Percentiles rank a stretch among this genome's conserved stretches.
These are phyloP conservation scores for Acromyrmex charruanus DNA, from an alignment of 1,140 invertebrate genomes.

Conservation along the genomic window DNA sequence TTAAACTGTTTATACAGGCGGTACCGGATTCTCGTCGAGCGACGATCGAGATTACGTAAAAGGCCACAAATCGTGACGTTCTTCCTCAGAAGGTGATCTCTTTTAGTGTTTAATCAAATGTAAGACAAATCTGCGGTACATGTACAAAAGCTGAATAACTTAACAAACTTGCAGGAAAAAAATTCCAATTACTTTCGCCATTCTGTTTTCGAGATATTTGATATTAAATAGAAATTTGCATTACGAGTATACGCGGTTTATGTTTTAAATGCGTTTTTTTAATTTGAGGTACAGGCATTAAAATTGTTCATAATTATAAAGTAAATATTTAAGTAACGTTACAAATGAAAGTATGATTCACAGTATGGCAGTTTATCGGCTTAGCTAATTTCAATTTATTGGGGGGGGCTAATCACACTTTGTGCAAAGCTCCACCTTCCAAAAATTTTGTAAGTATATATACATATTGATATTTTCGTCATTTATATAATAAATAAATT, in stretches of 20 bases:
- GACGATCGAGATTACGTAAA: constrained; percentile 39
- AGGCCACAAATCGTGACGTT: not conserved
- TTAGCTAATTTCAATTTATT: too few relatives aligned
- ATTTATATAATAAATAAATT: too few relatives aligned
- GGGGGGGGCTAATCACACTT: too few relatives aligned
- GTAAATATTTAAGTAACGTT: too few relatives aligned
- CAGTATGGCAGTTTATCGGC: too few relatives aligned
- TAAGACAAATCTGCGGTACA: not conserved
- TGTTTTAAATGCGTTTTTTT: not conserved
- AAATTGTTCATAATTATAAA: not conserved
- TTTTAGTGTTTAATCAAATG: not conserved
- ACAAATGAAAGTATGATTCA: too few relatives aligned
- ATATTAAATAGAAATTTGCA: not conserved
- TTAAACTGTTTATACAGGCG: constrained; percentile 25
- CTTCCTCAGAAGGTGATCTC: not conserved
- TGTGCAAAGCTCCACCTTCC: too few relatives aligned
- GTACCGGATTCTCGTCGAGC: not conserved
- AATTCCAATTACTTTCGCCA: not conserved
- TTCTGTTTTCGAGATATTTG: not conserved
- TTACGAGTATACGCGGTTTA: not conserved
- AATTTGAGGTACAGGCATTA: not conserved
- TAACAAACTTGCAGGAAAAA: not conserved
- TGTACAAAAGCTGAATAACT: not conserved
- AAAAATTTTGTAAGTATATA: too few relatives aligned
- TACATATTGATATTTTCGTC: too few relatives aligned